Conservation (phyloP, 2,113 vertebrate species). For the Sinosuthora webbiana region DNA sequence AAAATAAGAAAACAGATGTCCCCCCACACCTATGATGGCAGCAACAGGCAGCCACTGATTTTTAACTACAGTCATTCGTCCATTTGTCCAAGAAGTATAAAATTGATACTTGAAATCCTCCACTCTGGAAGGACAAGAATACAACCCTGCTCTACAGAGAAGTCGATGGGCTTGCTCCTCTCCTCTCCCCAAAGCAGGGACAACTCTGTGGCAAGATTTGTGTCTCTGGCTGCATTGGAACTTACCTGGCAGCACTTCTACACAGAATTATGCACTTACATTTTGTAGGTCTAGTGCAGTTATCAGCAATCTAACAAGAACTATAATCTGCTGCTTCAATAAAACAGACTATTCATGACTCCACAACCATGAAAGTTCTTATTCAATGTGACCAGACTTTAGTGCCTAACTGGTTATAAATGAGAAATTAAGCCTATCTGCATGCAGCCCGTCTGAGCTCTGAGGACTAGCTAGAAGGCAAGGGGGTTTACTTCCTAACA, state of each 20-base stretch:
- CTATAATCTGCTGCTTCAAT: not conserved
- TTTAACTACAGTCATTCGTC: not conserved
- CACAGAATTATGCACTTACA: not conserved
- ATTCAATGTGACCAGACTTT: accelerated
- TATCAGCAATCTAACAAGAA: not conserved
- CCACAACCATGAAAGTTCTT: not conserved
- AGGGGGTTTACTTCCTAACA: not conserved
- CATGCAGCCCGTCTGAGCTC: not conserved
- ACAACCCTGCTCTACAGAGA: not conserved
- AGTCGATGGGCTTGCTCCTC: not conserved
- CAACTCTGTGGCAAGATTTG: not conserved
- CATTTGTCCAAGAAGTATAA: not conserved
- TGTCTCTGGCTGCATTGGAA: not conserved
- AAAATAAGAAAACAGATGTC: not conserved
- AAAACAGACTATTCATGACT: not conserved
- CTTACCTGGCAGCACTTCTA: not conserved
- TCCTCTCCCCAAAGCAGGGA: not conserved
- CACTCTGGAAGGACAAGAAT: not conserved
- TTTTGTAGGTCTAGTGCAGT: not conserved
- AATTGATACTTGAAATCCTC: not conserved
- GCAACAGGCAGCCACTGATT: not conserved
- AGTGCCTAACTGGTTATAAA: not conserved
- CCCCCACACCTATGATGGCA: not conserved
- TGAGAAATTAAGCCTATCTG: not conserved
- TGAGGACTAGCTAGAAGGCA: not conserved